phyloP scores from a whole-genome alignment of 1,140 invertebrate species.

The Hypsibius dujardini region DNA sequence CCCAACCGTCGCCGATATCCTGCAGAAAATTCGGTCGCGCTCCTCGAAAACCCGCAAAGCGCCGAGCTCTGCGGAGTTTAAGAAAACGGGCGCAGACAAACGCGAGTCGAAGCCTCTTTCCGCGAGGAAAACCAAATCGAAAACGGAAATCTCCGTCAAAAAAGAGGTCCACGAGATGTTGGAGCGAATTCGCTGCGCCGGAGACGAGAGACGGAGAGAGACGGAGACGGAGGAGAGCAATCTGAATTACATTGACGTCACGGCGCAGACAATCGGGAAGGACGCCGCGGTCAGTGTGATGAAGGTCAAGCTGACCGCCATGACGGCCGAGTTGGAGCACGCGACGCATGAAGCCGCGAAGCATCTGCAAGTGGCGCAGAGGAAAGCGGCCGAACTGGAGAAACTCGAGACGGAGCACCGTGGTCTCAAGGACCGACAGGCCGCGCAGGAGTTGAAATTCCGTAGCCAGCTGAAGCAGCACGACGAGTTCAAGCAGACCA shows the following conservation, averaged over 20 bases:
- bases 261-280: neutral
- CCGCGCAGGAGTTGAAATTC: neutral
- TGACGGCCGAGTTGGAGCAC: neutral
- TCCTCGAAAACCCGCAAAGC: too few species aligned
- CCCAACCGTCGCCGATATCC: too few species aligned
- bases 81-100: neutral
- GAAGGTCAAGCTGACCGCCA: neutral
- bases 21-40: too few species aligned
- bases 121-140: neutral
- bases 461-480: neutral
- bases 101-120: neutral
- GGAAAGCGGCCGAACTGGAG: neutral
- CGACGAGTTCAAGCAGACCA: neutral
- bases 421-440: neutral
- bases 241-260: constrained; percentile 10
- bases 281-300: neutral
- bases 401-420: neutral
- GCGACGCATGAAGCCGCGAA: neutral
- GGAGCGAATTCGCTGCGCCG: neutral
- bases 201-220: neutral
- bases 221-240: too few species aligned
- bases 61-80: neutral
- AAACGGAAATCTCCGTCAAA: neutral
- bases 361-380: neutral
- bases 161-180: neutral